Percentiles rank a stretch among this genome's conserved stretches.
Conservation (phyloP, 2,113 vertebrate species). For the Pithys albifrons region DNA sequence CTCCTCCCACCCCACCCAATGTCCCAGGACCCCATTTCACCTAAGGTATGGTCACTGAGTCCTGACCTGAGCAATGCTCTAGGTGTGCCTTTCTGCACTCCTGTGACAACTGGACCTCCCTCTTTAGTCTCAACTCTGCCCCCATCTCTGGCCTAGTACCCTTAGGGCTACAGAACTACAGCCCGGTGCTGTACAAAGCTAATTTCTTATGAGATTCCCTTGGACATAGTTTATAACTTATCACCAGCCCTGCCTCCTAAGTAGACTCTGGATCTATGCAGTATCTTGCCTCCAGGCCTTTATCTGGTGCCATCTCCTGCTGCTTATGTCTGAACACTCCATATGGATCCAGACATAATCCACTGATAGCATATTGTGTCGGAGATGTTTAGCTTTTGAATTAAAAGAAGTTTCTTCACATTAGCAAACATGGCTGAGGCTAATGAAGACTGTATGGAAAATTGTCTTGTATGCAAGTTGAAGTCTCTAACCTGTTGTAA, state of each 20-base stretch:
- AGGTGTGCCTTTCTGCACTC: background rate
- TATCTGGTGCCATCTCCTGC: background rate
- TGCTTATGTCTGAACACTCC: background rate
- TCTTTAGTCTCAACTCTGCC: background rate
- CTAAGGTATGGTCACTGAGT: background rate
- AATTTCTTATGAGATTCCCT: background rate
- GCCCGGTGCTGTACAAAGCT: background rate
- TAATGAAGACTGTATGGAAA: background rate
- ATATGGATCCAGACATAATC: background rate
- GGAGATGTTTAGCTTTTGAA: background rate
- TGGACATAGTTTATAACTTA: background rate
- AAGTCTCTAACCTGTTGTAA: background rate
- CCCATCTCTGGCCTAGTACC: background rate
- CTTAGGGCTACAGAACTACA: background rate
- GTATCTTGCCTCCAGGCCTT: background rate
- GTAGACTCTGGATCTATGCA: background rate
- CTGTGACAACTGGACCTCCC: background rate
- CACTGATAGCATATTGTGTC: rapidly evolving
- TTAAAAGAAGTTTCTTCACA: background rate
- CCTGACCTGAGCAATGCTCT: background rate
- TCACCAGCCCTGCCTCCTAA: background rate
- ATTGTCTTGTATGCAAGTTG: background rate
- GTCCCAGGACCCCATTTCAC: background rate
- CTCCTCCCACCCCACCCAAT: background rate
- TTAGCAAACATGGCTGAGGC: background rate